Evolutionary conservation across 2,797 vertebrate species (phyloP).

Genomic region (Cyclura pinguis): DNA sequence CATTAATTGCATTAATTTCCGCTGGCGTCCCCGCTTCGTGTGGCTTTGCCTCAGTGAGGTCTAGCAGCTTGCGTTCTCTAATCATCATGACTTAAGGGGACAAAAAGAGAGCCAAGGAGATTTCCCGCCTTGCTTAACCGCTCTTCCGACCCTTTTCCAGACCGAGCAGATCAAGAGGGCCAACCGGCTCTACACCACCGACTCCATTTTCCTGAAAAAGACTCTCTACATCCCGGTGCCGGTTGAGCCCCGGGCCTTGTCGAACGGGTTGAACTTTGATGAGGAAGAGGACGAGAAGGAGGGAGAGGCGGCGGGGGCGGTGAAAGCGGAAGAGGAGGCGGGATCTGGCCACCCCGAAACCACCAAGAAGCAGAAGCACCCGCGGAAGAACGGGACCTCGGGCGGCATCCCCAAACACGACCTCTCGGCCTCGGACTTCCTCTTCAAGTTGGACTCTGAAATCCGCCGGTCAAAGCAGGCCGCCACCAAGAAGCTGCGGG

Average conservation of each 20-base stretch:
- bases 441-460: slow-evolving; percentile 87
- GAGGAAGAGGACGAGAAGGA: slow-evolving; percentile 55
- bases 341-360: background rate
- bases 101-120: too few relatives aligned
- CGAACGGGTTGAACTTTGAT: slow-evolving; percentile 61
- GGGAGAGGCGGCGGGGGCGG: slow-evolving; percentile 4
- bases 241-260: slow-evolving; percentile 69
- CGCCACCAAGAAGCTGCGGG: slow-evolving; percentile 81
- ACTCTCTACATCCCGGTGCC: slow-evolving; percentile 87
- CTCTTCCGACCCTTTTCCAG: slow-evolving; percentile 67
- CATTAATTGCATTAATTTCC: too few relatives aligned
- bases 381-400: slow-evolving; percentile 7
- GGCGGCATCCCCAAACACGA: slow-evolving; percentile 56
- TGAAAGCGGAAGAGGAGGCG: background rate
- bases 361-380: slow-evolving; percentile 14
- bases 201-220: slow-evolving; percentile 93
- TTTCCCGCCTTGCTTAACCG: background rate
- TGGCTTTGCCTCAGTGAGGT: background rate
- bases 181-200: slow-evolving; percentile 93
- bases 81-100: too few relatives aligned
- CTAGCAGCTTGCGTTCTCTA: background rate
- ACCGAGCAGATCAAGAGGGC: slow-evolving; percentile 93
- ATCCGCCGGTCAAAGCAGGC: slow-evolving; percentile 90
- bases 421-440: slow-evolving; percentile 86
- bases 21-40: fast-evolving